Conservation (phyloP, 2,113 vertebrate genomes). For the Xyrauchen texanus region DNA sequence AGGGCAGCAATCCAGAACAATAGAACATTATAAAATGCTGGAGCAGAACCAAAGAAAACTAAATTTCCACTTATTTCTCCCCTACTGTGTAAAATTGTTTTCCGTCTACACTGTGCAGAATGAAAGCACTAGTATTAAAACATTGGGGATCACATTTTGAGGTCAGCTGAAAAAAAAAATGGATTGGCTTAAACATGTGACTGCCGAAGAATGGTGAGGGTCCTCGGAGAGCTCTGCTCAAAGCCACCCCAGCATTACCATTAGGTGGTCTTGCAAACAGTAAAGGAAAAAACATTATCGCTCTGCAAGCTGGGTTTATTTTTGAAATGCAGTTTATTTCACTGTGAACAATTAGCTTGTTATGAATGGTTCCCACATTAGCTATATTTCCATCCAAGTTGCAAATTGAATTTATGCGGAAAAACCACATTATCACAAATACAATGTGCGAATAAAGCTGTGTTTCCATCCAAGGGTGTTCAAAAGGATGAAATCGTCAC, state of each 20-base stretch:
- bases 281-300: neutral
- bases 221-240: neutral
- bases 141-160: slow-evolving; percentile 45
- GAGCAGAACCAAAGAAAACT: neutral
- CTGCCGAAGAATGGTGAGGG: slow-evolving; percentile 10
- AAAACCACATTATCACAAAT: too few relatives aligned
- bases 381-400: too few relatives aligned
- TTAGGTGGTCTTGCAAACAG: slow-evolving; percentile 50
- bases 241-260: slow-evolving; percentile 5
- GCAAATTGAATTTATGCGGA: too few relatives aligned
- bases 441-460: too few relatives aligned
- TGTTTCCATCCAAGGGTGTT: too few relatives aligned
- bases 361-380: neutral
- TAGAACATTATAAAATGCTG: slow-evolving; percentile 18
- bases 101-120: neutral
- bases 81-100: slow-evolving; percentile 27
- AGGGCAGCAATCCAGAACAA: neutral
- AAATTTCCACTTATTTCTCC: slow-evolving; percentile 2
- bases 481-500: too few relatives aligned
- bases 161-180: slow-evolving; percentile 40
- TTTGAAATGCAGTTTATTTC: neutral
- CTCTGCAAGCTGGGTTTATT: too few relatives aligned
- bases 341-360: slow-evolving; percentile 21
- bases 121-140: slow-evolving; percentile 34
- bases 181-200: slow-evolving; percentile 37